These are phyloP conservation scores for Nyctibius grandis DNA, from an alignment of 2,797 vertebrate species.

Conservation along the genomic window DNA sequence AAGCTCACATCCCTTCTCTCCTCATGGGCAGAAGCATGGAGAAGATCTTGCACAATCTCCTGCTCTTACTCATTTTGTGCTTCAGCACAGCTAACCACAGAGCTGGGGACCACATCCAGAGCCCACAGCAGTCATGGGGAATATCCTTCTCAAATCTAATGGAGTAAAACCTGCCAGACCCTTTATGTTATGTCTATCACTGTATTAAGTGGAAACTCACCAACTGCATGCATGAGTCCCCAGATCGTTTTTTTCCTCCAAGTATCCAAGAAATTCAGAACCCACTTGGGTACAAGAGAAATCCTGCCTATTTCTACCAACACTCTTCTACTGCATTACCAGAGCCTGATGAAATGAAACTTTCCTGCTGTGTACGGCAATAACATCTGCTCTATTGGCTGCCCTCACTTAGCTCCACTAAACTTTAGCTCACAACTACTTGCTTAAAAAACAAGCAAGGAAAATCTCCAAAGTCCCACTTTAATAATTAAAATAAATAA, in stretches of 20 bases:
- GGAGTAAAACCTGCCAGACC: not conserved
- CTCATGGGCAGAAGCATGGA: not conserved
- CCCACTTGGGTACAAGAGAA: not conserved
- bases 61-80: constrained; percentile 24
- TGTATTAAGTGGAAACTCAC: not conserved
- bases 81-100: constrained; percentile 29
- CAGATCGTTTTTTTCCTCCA: not conserved
- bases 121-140: not conserved
- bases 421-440: not conserved
- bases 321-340: not conserved
- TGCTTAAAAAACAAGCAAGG: constrained; percentile 13
- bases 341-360: not conserved
- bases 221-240: not conserved
- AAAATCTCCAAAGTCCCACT: not conserved
- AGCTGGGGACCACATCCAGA: constrained; percentile 9
- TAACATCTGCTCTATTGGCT: not conserved
- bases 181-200: not conserved
- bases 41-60: constrained; percentile 38
- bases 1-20: constrained; percentile 10
- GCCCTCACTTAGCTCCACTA: not conserved
- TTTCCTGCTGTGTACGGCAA: not conserved
- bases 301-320: not conserved
- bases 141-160: not conserved
- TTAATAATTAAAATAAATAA: constrained; percentile 21
- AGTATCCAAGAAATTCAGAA: not conserved